Evolutionary conservation across 2,797 vertebrate species (phyloP).

Genomic region (Simalia tracyae): DNA sequence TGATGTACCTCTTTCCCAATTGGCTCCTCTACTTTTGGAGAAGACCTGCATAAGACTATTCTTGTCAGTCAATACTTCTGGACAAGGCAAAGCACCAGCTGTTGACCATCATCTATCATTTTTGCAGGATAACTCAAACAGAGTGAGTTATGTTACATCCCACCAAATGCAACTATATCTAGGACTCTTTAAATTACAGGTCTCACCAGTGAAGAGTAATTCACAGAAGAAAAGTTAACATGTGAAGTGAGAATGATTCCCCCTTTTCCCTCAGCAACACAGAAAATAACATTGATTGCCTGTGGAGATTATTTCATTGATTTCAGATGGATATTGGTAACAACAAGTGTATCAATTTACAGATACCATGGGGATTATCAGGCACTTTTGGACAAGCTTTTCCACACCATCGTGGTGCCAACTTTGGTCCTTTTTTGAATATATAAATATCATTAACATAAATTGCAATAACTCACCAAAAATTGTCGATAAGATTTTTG

Average conservation of each 20-base stretch:
- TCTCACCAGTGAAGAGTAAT: not conserved
- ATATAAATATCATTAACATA: not conserved
- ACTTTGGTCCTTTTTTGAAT: not conserved
- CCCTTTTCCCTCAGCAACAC: not conserved
- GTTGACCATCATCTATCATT: not conserved
- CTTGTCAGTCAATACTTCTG: not conserved
- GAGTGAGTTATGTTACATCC: not conserved
- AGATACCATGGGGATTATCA: not conserved
- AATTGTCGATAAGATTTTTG: not conserved
- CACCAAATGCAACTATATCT: not conserved
- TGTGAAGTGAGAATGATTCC: not conserved
- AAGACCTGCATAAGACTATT: not conserved
- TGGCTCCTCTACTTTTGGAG: not conserved
- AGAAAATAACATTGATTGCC: not conserved
- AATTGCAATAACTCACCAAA: not conserved
- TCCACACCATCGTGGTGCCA: not conserved
- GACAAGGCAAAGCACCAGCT: not conserved
- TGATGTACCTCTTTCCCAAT: not conserved
- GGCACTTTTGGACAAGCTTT: not conserved
- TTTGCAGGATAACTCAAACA: not conserved
- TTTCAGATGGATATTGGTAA: not conserved
- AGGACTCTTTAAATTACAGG: not conserved
- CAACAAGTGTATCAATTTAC: not conserved
- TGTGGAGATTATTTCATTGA: not conserved
- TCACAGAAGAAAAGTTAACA: not conserved